Percentiles rank a stretch among this genome's conserved stretches.
Evolutionary conservation across 2,888 invertebrate genomes (phyloP).

Genomic region (Mythimna ferrago): DNA sequence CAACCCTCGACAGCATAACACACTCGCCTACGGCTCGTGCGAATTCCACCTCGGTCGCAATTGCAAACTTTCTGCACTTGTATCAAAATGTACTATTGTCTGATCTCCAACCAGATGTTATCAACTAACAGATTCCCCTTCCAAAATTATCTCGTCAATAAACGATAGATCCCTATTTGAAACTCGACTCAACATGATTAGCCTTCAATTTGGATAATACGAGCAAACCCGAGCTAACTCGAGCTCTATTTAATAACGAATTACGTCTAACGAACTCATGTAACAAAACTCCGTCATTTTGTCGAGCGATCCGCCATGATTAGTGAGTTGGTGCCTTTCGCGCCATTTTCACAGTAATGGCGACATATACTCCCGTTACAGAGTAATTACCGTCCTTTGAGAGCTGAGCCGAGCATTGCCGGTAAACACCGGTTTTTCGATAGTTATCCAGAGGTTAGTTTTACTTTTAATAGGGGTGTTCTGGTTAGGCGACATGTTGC

Average conservation of each 20-base stretch:
- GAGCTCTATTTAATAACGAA: conserved; percentile 58
- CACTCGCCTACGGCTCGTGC: too few relatives aligned
- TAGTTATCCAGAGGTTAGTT: conserved; percentile 65
- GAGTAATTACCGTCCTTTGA: conserved; percentile 77
- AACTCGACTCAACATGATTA: conserved; percentile 56
- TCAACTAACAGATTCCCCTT: conserved; percentile 21
- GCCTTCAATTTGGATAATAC: conserved; percentile 57
- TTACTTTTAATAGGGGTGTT: conserved; percentile 58
- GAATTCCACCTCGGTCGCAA: too few relatives aligned
- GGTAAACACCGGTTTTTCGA: conserved; percentile 70
- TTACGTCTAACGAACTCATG: conserved; percentile 62
- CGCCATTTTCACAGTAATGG: conserved; percentile 74
- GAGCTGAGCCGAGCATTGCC: conserved; percentile 75
- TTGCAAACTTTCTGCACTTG: too few relatives aligned
- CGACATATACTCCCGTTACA: conserved; percentile 79
- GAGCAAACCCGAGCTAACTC: conserved; percentile 42
- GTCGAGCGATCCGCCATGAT: conserved; percentile 70
- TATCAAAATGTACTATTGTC: too few relatives aligned
- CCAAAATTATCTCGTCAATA: conserved; percentile 45
- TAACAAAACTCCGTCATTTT: conserved; percentile 69
- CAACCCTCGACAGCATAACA: too few relatives aligned
- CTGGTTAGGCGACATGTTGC: conserved; percentile 24
- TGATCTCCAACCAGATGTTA: conserved; percentile 2
- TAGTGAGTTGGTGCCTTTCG: conserved; percentile 67
- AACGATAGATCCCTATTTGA: conserved; percentile 35